Percentiles rank a stretch among this genome's conserved stretches.
Conservation (phyloP, 1,140 invertebrate genomes). For the Arion vulgaris region DNA sequence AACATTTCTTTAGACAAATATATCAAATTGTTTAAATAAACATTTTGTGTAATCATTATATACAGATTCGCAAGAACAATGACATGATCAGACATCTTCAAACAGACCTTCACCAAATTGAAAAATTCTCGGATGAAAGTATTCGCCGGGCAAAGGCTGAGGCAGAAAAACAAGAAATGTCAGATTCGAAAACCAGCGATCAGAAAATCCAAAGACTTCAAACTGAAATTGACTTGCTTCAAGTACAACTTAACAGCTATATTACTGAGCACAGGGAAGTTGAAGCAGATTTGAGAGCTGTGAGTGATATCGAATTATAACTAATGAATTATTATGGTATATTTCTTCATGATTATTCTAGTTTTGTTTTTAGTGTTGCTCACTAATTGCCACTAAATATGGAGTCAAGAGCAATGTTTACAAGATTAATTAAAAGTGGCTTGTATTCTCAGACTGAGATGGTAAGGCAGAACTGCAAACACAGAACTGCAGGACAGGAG, state of each 20-base stretch:
- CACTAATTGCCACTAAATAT: neutral
- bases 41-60: too few species aligned
- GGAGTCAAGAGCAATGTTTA: neutral
- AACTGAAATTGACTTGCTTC: constrained; percentile 62
- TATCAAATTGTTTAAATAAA: too few species aligned
- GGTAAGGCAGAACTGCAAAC: too few species aligned
- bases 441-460: too few species aligned
- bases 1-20: too few species aligned
- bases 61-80: constrained; percentile 70
- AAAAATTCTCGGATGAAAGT: constrained; percentile 71
- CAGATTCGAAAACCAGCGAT: constrained; percentile 70
- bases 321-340: too few species aligned
- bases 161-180: constrained; percentile 68
- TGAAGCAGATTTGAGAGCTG: constrained; percentile 68
- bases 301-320: constrained; percentile 42
- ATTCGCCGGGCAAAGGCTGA: constrained; percentile 66
- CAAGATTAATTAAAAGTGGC: too few species aligned
- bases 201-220: constrained; percentile 65
- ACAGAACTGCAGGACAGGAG: too few species aligned
- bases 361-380: neutral
- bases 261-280: constrained; percentile 68
- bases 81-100: constrained; percentile 69
- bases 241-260: constrained; percentile 63
- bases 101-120: constrained; percentile 69
- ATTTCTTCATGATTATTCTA: too few species aligned